Evolutionary conservation across 2,113 vertebrate species (phyloP), one percentile per base, ranked within the genome.

Genomic region (Scartelaos histophorus): DNA sequence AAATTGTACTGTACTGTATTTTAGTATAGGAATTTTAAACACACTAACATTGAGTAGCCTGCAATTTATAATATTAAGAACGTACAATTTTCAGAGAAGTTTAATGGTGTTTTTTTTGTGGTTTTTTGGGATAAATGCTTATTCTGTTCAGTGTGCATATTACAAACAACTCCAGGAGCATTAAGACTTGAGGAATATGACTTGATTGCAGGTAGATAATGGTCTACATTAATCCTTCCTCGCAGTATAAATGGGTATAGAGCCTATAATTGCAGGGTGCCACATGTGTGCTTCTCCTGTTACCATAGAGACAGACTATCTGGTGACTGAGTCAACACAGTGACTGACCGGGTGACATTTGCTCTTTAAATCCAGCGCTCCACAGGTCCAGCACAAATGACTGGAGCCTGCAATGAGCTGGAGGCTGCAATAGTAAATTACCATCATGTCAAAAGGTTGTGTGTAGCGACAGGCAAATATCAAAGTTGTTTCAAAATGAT

Each of bases 291-390:
- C 60, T 70, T 80, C 75, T 75, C 82, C 76, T 76, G 90, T 91
- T 89, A 74, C 90, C 87, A 91, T 90, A 81, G 90, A 86, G 86
- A 91, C 89, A 86, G 86, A 89, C 84, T 72, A 85, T 84, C 71
- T 75, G 73, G 77, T 66, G 81, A 77, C 78, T 84, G 86, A 83
- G 78, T 85, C 84, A 85, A 89, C 81, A 61, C 72, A 72, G 53
- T 71, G 75, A 81, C 81, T 84, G 86, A 89, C 81, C 79, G 71
- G 73, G 71, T 87, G 89, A 90, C 90, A 92, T 85, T 87, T 88
- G 85, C 86, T 85, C 87, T 87, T 86, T 87, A 82, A 80, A 77
- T 74, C 77, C 76, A 75, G 76, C 5, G 60, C 74, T 85, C 77
- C 62, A 79, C 76, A 82, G 73, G 82, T 86, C 72, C 71, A 69